Evolutionary conservation across 1,140 invertebrate species (phyloP).

Genomic region (Dryas iulia): DNA sequence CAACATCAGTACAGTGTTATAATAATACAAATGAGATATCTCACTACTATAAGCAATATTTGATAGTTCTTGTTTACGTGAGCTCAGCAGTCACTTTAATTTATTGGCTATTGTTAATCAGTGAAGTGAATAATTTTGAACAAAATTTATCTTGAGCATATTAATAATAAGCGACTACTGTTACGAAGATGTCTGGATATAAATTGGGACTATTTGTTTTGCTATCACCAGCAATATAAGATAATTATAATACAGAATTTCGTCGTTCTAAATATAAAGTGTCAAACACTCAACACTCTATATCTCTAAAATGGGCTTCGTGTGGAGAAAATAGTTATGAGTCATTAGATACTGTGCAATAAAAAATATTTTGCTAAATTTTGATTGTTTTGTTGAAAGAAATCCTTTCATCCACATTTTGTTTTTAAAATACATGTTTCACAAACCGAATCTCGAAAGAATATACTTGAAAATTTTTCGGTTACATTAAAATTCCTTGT

Average conservation of each 20-base stretch:
- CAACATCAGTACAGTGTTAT: background rate
- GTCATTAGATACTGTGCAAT: no score
- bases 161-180: background rate
- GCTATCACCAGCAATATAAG: no score
- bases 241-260: no score
- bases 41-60: slow-evolving; percentile 14
- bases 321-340: no score
- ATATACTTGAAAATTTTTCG: background rate
- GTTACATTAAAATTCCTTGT: slow-evolving; percentile 6
- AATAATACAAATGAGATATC: slow-evolving; percentile 14
- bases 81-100: background rate
- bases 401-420: background rate
- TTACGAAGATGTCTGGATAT: no score
- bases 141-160: background rate
- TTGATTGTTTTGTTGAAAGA: no score
- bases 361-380: no score
- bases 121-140: background rate
- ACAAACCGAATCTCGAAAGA: background rate
- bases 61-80: slow-evolving; percentile 13
- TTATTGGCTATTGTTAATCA: slow-evolving; percentile 12
- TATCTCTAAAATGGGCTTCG: no score
- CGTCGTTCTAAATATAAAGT: no score
- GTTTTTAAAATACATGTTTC: background rate
- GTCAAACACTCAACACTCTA: no score
- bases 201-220: no score